These are phyloP conservation scores for Euura lappo DNA, from an alignment of 1,140 invertebrate species.

Conservation along the genomic window DNA sequence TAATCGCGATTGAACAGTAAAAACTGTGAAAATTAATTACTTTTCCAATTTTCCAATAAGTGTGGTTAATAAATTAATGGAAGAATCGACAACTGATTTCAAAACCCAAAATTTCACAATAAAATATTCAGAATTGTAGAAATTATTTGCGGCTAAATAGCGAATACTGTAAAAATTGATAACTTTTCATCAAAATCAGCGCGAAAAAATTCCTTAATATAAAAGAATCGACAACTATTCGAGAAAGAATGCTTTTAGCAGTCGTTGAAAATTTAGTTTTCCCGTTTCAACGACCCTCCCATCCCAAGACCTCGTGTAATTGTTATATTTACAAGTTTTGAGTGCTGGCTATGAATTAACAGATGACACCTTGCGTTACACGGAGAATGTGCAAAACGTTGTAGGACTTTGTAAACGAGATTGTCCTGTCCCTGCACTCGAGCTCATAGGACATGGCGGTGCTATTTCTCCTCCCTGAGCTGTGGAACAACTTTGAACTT, in stretches of 20 bases:
- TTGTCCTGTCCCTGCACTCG: not conserved
- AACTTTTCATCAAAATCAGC: not conserved
- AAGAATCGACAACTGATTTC: too few relatives aligned
- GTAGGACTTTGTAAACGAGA: not conserved
- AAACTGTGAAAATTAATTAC: too few relatives aligned
- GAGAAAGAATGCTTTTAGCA: too few relatives aligned
- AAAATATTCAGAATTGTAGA: too few relatives aligned
- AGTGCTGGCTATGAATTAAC: not conserved
- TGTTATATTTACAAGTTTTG: not conserved
- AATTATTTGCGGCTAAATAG: too few relatives aligned
- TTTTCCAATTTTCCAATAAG: too few relatives aligned
- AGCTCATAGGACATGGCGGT: conserved; percentile 3
- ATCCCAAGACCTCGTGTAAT: not conserved
- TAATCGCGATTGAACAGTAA: too few relatives aligned
- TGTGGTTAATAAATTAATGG: too few relatives aligned
- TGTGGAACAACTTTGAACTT: conserved; percentile 2
- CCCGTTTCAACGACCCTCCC: not conserved
- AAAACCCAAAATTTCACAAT: too few relatives aligned
- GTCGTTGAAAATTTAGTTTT: not conserved
- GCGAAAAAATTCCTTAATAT: not conserved
- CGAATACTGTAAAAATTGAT: too few relatives aligned
- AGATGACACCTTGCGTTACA: not conserved
- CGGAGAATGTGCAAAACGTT: conserved; percentile 1
- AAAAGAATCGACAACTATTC: too few relatives aligned
- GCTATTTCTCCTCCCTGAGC: not conserved